Evolutionary conservation across 1,140 invertebrate genomes (phyloP), one percentile per base, ranked within the genome.

Genomic region (Drosophila persimilis): DNA sequence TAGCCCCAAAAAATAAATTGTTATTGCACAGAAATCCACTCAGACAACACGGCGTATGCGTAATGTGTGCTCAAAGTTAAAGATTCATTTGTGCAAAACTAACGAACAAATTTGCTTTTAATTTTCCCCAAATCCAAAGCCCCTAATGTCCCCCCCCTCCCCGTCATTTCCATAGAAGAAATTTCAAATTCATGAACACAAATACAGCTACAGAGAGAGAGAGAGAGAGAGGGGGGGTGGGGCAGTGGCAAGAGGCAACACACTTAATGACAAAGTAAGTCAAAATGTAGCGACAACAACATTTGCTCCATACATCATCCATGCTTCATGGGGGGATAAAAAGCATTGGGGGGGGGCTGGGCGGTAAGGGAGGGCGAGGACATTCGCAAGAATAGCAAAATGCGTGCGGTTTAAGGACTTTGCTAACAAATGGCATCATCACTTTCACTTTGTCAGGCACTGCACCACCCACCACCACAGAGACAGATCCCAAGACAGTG

Each of bases 41-140:
- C 65, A 84, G 83, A 81, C 81, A 86, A 75, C 78, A 45, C 48
- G 64, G 81, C 81, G 81, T 88, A 88, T 86, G 83, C 58, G 77
- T 86, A 81, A 81, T 88, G 56, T 71, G 50, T 39, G 35, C 4
- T 8, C 3, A 51, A 72, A 76, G 55, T 73, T 70, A 61, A 76
- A 67, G 50, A 62, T 56, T 48, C 56, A 75, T 58, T 53, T 50
- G 56, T 20, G 11, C 20, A 26, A 64, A 77, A 78, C 74, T 65
- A 43, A 63, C 74, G 62, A 60, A 46, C 73, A 81, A 76, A 86
- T 86, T 86, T 86, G 70, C 78, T 81, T 86, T 86, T 81, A 77
- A 88, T 85, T 81, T 39, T 77, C 24, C 45, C 46, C 65, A 57
- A 46, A 46, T 62, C 44, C 58, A 45, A 52, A 44, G 54, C 44